Evolutionary conservation across 2,113 vertebrate species (phyloP).

Genomic region (Scatophagus argus): DNA sequence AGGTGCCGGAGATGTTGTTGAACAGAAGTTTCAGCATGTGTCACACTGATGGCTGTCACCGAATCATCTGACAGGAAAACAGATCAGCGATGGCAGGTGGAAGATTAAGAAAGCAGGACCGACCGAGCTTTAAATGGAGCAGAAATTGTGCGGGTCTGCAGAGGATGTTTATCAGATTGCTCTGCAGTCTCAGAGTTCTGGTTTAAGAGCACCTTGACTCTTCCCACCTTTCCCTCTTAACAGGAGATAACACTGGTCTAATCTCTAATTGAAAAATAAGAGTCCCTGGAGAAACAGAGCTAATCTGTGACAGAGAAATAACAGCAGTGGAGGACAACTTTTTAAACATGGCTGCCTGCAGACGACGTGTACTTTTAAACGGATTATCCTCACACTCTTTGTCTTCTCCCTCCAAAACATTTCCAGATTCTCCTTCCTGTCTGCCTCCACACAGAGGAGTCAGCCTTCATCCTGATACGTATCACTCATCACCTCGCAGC

Average conservation of each 20-base stretch:
- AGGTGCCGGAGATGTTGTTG: background rate
- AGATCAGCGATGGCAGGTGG: background rate
- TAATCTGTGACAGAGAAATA: conserved; percentile 52
- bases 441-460: conserved; percentile 35
- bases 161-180: conserved; percentile 48
- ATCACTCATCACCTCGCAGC: conserved; percentile 33
- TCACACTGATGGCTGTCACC: background rate
- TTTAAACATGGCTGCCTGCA: conserved; percentile 44
- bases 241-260: conserved; percentile 47
- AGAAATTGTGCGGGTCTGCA: conserved; percentile 1
- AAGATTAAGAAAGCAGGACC: background rate
- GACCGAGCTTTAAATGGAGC: background rate
- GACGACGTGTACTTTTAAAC: conserved; percentile 24
- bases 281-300: conserved; percentile 48
- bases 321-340: conserved; percentile 31
- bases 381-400: conserved; percentile 18
- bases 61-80: background rate
- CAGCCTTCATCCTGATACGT: conserved; percentile 28
- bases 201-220: conserved; percentile 53
- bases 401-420: conserved; percentile 3
- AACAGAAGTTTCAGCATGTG: background rate
- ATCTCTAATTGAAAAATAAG: conserved; percentile 67
- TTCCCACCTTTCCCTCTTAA: conserved; percentile 27
- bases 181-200: background rate
- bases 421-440: conserved; percentile 15